phyloP scores from a whole-genome alignment of 1,140 invertebrate species.

The Gyrodactylus bullatarudis region DNA sequence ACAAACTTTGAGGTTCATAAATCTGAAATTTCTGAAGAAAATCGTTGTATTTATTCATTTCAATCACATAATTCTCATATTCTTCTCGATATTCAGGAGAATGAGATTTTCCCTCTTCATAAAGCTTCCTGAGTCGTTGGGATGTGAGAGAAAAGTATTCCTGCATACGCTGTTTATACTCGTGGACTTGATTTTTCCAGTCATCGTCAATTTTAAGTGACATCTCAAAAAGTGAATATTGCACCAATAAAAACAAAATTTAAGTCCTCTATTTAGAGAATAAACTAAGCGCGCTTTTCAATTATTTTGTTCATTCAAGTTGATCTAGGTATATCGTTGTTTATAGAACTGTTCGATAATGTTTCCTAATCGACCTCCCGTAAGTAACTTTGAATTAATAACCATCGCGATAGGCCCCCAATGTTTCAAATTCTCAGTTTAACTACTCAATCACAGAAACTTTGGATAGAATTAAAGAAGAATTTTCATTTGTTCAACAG shows the following conservation, averaged over 20 bases:
- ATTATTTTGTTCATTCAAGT: background rate
- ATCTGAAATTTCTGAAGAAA: background rate
- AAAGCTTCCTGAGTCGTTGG: background rate
- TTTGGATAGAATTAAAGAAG: conserved; percentile 86
- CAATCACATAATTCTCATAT: background rate
- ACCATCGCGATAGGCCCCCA: background rate
- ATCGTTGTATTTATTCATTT: background rate
- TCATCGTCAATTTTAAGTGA: too few relatives aligned
- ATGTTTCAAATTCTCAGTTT: conserved; percentile 35
- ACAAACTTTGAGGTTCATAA: background rate
- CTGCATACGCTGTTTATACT: background rate
- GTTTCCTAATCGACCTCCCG: conserved; percentile 6
- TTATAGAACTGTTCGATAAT: background rate
- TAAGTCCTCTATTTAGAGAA: background rate
- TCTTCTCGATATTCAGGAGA: background rate
- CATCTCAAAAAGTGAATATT: too few relatives aligned
- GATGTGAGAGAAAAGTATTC: background rate
- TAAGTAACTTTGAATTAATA: conserved; percentile 1
- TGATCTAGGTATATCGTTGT: background rate
- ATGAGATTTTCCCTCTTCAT: background rate
- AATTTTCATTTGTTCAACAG: conserved; percentile 85
- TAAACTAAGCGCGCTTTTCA: background rate
- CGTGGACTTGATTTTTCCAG: background rate
- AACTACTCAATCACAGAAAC: conserved; percentile 83
- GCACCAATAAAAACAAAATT: background rate